phyloP scores from a whole-genome alignment of 2,113 vertebrate species.

The Mionectes macconnelli region DNA sequence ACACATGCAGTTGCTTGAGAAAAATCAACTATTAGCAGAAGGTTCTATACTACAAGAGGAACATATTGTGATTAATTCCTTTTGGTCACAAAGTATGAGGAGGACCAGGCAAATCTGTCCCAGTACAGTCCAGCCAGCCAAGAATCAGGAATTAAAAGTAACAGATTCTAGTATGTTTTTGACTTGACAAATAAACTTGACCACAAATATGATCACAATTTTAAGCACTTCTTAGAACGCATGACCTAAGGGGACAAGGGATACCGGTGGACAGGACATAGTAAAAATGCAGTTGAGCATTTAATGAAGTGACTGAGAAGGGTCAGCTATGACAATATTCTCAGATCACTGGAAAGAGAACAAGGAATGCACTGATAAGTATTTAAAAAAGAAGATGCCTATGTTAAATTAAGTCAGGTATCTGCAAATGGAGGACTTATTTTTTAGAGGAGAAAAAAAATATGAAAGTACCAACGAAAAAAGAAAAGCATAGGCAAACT shows the following conservation, averaged over 20 bases:
- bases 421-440: background rate
- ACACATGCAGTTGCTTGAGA: background rate
- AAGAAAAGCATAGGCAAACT: background rate
- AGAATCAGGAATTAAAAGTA: background rate
- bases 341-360: background rate
- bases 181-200: background rate
- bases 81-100: background rate
- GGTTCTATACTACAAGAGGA: background rate
- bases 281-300: background rate
- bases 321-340: background rate
- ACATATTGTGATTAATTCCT: background rate
- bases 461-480: background rate
- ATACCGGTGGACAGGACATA: background rate
- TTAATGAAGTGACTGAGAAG: background rate
- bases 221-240: background rate
- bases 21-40: background rate
- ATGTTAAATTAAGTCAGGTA: background rate
- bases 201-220: background rate
- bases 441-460: background rate
- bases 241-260: background rate
- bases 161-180: background rate
- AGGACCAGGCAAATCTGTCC: background rate
- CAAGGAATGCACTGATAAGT: background rate
- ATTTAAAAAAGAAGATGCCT: background rate
- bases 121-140: background rate